Conservation (phyloP, 2,797 vertebrate species). For the Leptoclinus maculatus region DNA sequence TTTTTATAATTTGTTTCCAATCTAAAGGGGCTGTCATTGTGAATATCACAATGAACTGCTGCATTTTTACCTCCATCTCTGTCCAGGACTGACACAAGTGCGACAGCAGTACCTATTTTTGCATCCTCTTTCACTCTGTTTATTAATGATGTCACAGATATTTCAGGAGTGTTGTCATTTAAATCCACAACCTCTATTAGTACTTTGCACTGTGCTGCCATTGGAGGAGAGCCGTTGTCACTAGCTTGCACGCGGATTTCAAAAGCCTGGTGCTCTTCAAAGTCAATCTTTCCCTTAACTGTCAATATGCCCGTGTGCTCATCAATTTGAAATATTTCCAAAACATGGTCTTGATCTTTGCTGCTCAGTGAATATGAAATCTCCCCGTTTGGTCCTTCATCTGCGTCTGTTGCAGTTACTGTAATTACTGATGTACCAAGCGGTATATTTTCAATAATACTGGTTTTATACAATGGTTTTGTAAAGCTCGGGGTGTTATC, state of each 20-base stretch:
- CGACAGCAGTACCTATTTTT: constrained; percentile 54
- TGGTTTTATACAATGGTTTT: constrained; percentile 55
- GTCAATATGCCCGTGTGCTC: constrained; percentile 81
- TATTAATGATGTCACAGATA: constrained; percentile 52
- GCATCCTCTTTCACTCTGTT: constrained; percentile 59
- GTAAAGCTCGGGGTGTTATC: constrained; percentile 69
- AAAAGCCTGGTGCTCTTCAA: constrained; percentile 84
- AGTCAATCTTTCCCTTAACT: constrained; percentile 85
- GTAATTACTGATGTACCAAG: constrained; percentile 43
- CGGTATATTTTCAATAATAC: constrained; percentile 53
- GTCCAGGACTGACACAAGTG: constrained; percentile 66
- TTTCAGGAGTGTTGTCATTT: constrained; percentile 65
- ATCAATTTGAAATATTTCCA: constrained; percentile 74
- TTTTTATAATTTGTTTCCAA: constrained; percentile 55
- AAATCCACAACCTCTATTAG: constrained; percentile 57
- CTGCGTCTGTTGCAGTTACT: constrained; percentile 63
- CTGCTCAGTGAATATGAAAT: constrained; percentile 77
- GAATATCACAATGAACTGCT: constrained; percentile 27
- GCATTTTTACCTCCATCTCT: constrained; percentile 65
- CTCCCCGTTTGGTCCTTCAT: constrained; percentile 63
- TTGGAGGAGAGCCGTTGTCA: constrained; percentile 83
- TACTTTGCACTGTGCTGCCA: constrained; percentile 62
- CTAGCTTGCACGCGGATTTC: constrained; percentile 88
- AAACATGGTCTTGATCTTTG: constrained; percentile 68
- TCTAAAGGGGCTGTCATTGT: constrained; percentile 39